phyloP scores from a whole-genome alignment of 1,140 invertebrate species.

The Copidosoma floridanum region DNA sequence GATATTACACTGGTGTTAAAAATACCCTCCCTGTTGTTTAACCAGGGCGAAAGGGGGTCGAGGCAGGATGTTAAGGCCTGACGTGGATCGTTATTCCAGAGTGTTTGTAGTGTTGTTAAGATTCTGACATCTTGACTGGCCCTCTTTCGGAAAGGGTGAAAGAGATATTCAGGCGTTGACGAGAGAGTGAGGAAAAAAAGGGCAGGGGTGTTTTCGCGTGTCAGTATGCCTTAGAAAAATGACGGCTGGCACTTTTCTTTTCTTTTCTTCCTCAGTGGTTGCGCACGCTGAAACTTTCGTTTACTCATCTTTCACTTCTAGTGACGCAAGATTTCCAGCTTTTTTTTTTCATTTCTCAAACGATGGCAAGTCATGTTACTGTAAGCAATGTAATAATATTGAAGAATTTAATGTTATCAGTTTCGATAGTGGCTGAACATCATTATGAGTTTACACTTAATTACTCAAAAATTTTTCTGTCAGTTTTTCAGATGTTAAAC shows the following conservation, averaged over 20 bases:
- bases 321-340: too few relatives aligned
- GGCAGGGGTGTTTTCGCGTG: slow-evolving; percentile 30
- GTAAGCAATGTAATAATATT: too few relatives aligned
- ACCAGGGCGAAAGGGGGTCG: neutral
- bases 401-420: too few relatives aligned
- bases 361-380: too few relatives aligned
- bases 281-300: neutral
- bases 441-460: too few relatives aligned
- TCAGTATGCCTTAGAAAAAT: slow-evolving; percentile 26
- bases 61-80: slow-evolving; percentile 36
- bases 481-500: too few relatives aligned
- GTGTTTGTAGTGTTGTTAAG: slow-evolving; percentile 50
- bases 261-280: neutral
- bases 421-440: too few relatives aligned
- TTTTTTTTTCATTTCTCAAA: neutral
- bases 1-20: slow-evolving; percentile 49
- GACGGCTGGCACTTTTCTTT: slow-evolving; percentile 2
- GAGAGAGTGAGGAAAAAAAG: slow-evolving; percentile 24
- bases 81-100: slow-evolving; percentile 49
- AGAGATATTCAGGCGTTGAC: too few relatives aligned
- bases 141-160: slow-evolving; percentile 29
- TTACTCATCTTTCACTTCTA: neutral
- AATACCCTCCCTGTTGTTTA: slow-evolving; percentile 50
- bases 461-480: too few relatives aligned
- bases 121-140: slow-evolving; percentile 50